Evolutionary conservation across 2,797 vertebrate genomes (phyloP), one percentile per base, ranked within the genome.

Genomic region (Myotis vivesi): DNA sequence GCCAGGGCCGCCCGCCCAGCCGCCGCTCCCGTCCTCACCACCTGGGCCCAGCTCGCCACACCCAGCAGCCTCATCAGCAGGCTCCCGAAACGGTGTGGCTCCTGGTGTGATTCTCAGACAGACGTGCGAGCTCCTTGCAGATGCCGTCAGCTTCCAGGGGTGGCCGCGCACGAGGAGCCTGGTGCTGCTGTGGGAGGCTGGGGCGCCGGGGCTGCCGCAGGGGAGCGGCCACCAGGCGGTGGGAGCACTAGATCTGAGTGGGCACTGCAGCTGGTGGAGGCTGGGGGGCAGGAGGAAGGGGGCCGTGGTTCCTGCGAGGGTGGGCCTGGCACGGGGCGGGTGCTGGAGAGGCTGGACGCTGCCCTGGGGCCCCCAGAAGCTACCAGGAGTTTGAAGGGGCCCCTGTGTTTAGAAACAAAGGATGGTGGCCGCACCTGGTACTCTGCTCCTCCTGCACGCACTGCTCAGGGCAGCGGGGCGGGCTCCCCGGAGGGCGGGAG

Each of bases 381-480:
- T 71, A 38, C 11, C 8, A 8, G 5, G 68, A 19, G 10, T 6
- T 71, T 69, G 66, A 16, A 71, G 20, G 62, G 66, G 41, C 41
- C 41, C 71, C 71, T 44, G 10, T 72, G 25, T 72, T 30, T 28
- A 38, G 23, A 10, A 57, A 19, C 8, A 28, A 10, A 38, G 23
- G 23, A 9, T 13, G 38, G 2, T 5, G 33, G 77, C 9, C 16
- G 3, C 36, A 2, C 57, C 8, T 13, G 1, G 17, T n/a, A 38
- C 20, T 8, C 11, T 3, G 6, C 59, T 20, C 33, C 20, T 2
- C 19, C 36, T 28, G 16, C 5, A 0, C 5, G 5, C 33, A 28
- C 36, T 3, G 13, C 76, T 12, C 10, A 3, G 36, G 28, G 25
- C 23, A 22, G 80, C 2, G 41, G 0, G 0, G 6, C 4, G 38